Percentiles rank a stretch among this genome's conserved stretches.
Evolutionary conservation across 2,113 vertebrate species (phyloP).

Genomic region (Climacteris rufus): DNA sequence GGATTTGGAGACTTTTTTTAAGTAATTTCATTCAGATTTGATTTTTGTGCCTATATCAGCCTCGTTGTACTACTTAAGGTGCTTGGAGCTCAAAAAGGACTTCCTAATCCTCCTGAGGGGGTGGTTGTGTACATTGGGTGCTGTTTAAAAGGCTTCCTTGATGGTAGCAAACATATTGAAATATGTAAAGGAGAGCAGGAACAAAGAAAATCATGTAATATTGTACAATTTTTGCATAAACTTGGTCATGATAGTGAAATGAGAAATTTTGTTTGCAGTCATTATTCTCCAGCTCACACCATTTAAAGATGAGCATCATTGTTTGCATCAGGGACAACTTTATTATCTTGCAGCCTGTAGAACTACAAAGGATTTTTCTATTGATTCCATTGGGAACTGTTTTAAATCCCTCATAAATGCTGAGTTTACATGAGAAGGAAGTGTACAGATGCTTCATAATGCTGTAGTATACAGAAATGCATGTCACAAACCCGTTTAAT

Average conservation of each 20-base stretch:
- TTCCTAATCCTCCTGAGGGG: background rate
- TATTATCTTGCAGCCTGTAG: background rate
- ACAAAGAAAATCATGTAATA: background rate
- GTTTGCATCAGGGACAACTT: background rate
- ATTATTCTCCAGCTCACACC: background rate
- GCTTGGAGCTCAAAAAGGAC: background rate
- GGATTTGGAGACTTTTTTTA: background rate
- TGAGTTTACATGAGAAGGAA: background rate
- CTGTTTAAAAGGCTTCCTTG: background rate
- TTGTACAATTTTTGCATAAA: background rate
- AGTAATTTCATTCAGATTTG: background rate
- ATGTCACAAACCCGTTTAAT: background rate
- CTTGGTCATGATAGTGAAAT: background rate
- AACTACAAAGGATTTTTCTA: background rate
- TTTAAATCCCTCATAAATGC: background rate
- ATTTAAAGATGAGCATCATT: background rate
- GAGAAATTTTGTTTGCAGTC: background rate
- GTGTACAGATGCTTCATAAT: background rate
- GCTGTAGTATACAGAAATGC: background rate
- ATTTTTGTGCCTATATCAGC: background rate
- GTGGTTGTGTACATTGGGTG: background rate
- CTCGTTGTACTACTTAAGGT: background rate
- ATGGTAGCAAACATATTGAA: background rate
- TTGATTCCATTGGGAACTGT: background rate
- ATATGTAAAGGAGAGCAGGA: background rate